Percentiles rank a stretch among this genome's conserved stretches.
Conservation (phyloP, 2,888 invertebrate species). For the Agapostemon virescens region DNA sequence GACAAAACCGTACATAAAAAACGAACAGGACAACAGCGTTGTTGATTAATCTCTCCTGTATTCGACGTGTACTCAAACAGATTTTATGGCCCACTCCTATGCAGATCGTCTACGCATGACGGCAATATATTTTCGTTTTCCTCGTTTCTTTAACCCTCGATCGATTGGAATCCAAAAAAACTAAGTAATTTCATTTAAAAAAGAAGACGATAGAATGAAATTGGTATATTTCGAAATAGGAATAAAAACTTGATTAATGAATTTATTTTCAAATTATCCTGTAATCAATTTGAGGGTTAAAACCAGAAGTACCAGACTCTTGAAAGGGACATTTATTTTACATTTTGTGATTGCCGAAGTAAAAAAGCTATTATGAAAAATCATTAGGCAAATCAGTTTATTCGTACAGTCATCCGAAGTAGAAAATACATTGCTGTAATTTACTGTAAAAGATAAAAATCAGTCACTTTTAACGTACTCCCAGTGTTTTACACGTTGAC, state of each 20-base stretch:
- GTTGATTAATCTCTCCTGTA: slow-evolving; percentile 60
- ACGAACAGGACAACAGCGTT: slow-evolving; percentile 28
- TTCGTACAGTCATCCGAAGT: neutral
- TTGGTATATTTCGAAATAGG: neutral
- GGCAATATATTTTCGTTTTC: neutral
- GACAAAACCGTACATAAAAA: slow-evolving; percentile 31
- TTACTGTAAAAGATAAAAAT: neutral
- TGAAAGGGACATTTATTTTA: neutral
- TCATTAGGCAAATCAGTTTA: neutral
- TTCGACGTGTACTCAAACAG: slow-evolving; percentile 53
- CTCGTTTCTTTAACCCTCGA: neutral
- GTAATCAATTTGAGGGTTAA: neutral
- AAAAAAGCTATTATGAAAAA: no score
- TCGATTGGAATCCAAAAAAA: neutral
- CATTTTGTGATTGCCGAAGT: neutral
- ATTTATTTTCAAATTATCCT: neutral
- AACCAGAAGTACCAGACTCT: neutral
- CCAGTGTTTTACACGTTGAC: neutral
- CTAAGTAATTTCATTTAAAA: neutral
- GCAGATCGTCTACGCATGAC: slow-evolving; percentile 45
- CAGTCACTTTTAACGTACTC: neutral
- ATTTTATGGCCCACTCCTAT: slow-evolving; percentile 74
- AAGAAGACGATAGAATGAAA: neutral
- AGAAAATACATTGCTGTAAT: neutral
- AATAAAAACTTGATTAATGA: neutral